Conservation (phyloP, 2,888 invertebrate species). For the Amphipyra berbera region DNA sequence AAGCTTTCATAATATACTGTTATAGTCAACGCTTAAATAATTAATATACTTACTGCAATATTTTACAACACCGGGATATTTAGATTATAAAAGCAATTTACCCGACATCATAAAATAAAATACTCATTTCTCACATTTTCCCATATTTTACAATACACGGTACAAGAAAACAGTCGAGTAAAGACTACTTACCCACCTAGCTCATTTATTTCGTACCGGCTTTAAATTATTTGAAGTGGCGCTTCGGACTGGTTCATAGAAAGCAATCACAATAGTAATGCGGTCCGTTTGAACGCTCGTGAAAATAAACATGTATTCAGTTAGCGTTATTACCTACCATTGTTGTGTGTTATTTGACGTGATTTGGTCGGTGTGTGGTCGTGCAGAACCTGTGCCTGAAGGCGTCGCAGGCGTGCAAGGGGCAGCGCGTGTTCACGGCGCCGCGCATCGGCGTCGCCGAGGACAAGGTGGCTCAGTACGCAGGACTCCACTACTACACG, state of each 20-base stretch:
- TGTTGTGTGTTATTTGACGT: slow-evolving; percentile 70
- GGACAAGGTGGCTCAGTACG: slow-evolving; percentile 97
- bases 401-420: slow-evolving; percentile 96
- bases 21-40: slow-evolving; percentile 18
- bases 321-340: slow-evolving; percentile 70
- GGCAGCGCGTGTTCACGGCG: slow-evolving; percentile 93
- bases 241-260: slow-evolving; percentile 64
- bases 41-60: slow-evolving; percentile 13
- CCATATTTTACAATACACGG: slow-evolving; percentile 43
- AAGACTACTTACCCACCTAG: slow-evolving; percentile 25
- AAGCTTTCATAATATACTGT: slow-evolving; percentile 13
- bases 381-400: slow-evolving; percentile 97
- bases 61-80: slow-evolving; percentile 19
- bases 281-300: slow-evolving; percentile 66
- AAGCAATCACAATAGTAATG: slow-evolving; percentile 66
- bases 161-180: slow-evolving; percentile 31
- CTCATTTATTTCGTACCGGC: slow-evolving; percentile 44
- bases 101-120: slow-evolving; percentile 34
- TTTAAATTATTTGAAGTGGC: slow-evolving; percentile 47
- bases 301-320: slow-evolving; percentile 70
- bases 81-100: slow-evolving; percentile 30
- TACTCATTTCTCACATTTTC: slow-evolving; percentile 20
- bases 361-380: slow-evolving; percentile 87
- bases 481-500: slow-evolving; percentile 97
- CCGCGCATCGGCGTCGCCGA: slow-evolving; percentile 97